Evolutionary conservation across 2,888 invertebrate genomes (phyloP).

Genomic region (Sarcophaga subvicina): DNA sequence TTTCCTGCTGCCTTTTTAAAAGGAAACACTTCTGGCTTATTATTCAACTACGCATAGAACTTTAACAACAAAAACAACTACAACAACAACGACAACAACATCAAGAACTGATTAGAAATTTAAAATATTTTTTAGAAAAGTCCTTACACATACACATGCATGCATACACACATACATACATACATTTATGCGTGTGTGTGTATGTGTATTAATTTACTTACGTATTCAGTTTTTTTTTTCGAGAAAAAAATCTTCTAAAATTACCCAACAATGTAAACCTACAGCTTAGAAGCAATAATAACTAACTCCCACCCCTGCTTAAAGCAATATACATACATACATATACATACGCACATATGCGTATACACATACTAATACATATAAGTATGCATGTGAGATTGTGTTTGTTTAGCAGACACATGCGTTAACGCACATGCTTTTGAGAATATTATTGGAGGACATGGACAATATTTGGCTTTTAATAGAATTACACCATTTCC

Average conservation of each 20-base stretch:
- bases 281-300: slow-evolving; percentile 3
- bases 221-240: not conserved
- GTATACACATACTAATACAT: not conserved
- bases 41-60: too few species aligned
- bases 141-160: not conserved
- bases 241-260: slow-evolving; percentile 17
- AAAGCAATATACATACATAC: not conserved
- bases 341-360: not conserved
- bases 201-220: slow-evolving; percentile 3
- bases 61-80: not conserved
- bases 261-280: slow-evolving; percentile 19
- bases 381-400: too few species aligned
- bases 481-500: not conserved
- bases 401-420: not conserved
- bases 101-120: slow-evolving; percentile 19
- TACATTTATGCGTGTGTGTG: not conserved
- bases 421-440: slow-evolving; percentile 27
- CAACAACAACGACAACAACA: too few species aligned
- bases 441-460: slow-evolving; percentile 9
- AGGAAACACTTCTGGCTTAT: too few species aligned
- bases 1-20: too few species aligned
- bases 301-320: slow-evolving; percentile 10
- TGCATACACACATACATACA: too few species aligned
- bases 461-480: slow-evolving; percentile 33
- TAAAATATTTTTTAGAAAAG: not conserved